Evolutionary conservation across 2,888 invertebrate species (phyloP).

Genomic region (Coelopa pilipes): DNA sequence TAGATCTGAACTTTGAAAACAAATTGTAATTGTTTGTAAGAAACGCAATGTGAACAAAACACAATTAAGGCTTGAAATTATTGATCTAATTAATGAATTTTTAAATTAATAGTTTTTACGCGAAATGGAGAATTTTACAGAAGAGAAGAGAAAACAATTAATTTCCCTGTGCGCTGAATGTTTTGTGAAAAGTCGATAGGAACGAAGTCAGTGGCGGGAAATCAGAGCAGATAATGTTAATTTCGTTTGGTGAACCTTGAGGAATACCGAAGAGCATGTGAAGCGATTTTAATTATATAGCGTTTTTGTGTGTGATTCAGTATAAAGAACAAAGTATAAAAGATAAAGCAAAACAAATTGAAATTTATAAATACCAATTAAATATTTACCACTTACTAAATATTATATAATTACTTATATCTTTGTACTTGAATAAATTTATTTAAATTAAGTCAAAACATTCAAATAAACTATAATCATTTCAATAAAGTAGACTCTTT

Average conservation of each 20-base stretch:
- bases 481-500: slow-evolving; percentile 44
- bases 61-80: slow-evolving; percentile 13
- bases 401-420: slow-evolving; percentile 58
- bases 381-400: slow-evolving; percentile 46
- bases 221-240: no score
- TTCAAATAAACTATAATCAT: slow-evolving; percentile 65
- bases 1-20: neutral
- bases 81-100: neutral
- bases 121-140: slow-evolving; percentile 33
- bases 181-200: neutral
- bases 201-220: neutral
- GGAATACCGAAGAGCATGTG: no score
- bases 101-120: no score
- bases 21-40: slow-evolving; percentile 15
- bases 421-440: slow-evolving; percentile 66
- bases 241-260: no score
- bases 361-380: slow-evolving; percentile 42
- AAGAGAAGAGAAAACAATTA: slow-evolving; percentile 11
- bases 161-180: neutral
- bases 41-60: slow-evolving; percentile 19
- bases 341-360: slow-evolving; percentile 34
- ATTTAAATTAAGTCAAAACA: slow-evolving; percentile 64
- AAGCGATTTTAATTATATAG: slow-evolving; percentile 17
- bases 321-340: slow-evolving; percentile 25
- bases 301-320: slow-evolving; percentile 32